phyloP scores from a whole-genome alignment of 2,113 vertebrate genomes.

The Sorex araneus region DNA sequence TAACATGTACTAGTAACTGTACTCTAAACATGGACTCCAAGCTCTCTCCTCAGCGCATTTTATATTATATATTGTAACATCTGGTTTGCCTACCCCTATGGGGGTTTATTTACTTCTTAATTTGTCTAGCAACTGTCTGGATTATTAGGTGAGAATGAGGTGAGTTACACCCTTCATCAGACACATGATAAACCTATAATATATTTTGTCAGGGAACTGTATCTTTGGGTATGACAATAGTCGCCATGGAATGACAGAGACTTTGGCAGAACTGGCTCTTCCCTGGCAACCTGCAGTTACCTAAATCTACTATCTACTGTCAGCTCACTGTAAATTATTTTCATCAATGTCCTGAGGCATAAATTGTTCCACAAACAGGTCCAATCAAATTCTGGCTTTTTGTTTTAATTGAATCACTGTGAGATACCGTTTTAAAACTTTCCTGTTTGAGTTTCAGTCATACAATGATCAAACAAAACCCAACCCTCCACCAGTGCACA shows the following conservation, averaged over 20 bases:
- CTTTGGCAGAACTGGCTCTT: not conserved
- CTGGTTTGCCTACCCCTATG: not conserved
- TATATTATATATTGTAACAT: not conserved
- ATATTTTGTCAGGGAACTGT: not conserved
- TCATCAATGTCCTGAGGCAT: not conserved
- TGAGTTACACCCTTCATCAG: rapidly evolving
- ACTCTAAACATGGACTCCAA: too few species aligned
- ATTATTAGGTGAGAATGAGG: not conserved
- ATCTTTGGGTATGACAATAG: not conserved
- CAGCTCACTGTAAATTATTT: not conserved
- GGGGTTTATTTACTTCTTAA: not conserved
- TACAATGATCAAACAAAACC: too few species aligned
- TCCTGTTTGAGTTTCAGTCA: too few species aligned
- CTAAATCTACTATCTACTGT: not conserved
- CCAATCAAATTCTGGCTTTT: not conserved
- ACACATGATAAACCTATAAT: not conserved
- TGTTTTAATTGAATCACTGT: too few species aligned
- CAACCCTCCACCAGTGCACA: too few species aligned
- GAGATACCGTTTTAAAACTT: too few species aligned
- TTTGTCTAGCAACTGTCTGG: not conserved
- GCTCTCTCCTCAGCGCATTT: not conserved
- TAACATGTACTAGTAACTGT: too few species aligned
- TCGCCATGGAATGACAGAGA: not conserved
- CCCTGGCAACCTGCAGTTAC: not conserved
- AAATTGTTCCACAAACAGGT: not conserved